Conservation (phyloP, 2,113 vertebrate genomes). For the Apeltes quadracus region DNA sequence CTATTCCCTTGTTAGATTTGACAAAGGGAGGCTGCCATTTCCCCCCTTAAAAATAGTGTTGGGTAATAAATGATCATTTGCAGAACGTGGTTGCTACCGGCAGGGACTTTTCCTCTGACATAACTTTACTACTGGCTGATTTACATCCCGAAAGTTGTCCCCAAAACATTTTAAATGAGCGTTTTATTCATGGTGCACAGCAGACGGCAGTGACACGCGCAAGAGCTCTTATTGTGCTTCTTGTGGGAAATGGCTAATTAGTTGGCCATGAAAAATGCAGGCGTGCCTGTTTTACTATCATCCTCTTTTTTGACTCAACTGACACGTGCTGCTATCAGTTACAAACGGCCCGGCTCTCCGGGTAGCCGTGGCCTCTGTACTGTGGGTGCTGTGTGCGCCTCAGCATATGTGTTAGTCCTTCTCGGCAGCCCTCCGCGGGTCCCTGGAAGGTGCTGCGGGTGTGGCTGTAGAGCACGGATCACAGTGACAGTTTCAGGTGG, state of each 20-base stretch:
- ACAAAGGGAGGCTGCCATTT: constrained; percentile 85
- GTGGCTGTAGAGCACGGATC: constrained; percentile 72
- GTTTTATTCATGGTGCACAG: constrained; percentile 73
- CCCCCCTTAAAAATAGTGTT: constrained; percentile 84
- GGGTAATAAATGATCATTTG: constrained; percentile 86
- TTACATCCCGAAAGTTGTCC: constrained; percentile 77
- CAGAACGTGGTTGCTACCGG: constrained; percentile 76
- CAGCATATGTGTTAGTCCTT: constrained; percentile 64
- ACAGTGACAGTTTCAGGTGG: constrained; percentile 85
- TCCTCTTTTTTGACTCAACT: constrained; percentile 59
- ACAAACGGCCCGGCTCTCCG: constrained; percentile 31
- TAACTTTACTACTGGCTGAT: constrained; percentile 78
- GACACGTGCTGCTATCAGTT: constrained; percentile 50
- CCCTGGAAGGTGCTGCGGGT: constrained; percentile 68
- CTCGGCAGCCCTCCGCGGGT: constrained; percentile 62
- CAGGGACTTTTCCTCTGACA: constrained; percentile 79
- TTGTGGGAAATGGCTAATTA: constrained; percentile 72
- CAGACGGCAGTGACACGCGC: constrained; percentile 67
- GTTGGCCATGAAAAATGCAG: constrained; percentile 72
- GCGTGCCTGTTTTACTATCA: constrained; percentile 59
- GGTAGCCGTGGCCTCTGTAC: constrained; percentile 23
- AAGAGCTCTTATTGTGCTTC: constrained; percentile 67
- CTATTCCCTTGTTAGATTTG: constrained; percentile 86
- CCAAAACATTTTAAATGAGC: constrained; percentile 73
- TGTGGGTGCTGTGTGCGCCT: constrained; percentile 25